Base-by-base conservation (phyloP, 2,888 invertebrate species). In the Eurytoma californica region DNA sequence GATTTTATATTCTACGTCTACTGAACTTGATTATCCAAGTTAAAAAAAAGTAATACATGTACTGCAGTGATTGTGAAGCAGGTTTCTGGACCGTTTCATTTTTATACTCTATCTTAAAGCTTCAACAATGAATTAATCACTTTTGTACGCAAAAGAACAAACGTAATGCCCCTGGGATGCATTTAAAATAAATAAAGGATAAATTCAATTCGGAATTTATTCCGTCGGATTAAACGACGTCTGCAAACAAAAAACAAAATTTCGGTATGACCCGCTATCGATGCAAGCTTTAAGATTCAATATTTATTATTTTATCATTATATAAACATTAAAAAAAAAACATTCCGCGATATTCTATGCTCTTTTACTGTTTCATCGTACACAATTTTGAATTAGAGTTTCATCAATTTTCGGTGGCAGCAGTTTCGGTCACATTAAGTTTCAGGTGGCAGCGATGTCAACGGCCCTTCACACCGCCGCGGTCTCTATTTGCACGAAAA, bases 231-330 rank as follows among this genome's bases (percentile, higher is more conserved):
- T 39, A 80, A 76, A 80, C 66, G 75, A 18, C n/a, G 58, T 24
- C 47, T 47, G 66, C 60, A 70, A 67, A 79, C 20, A 69, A 51
- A 47, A 76, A 76, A 76, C 72, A 72, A 53, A 76, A 58, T 80
- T 76, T 80, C 63, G 61, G 68, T 72, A 68, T 55, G 13, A 53
- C 39, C 39, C 39, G 39, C 9, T 39, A 39, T 39, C 39, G 39
- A 39, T 39, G 9, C 39, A 39, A 39, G 7, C 4, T 39, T 39
- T 2, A 39, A 39, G 39, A 39, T 39, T 39, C 4, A 39, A 39
- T 2, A 7, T 39, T 39, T 39, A 39, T 39, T 39, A 5, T 39
- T 7, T 7, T 7, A 39, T 39, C 39, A 39, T 39, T 39, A 39
- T 7, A 39, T 4, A 39, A 30, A 30, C 4, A 30, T 30, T 4